A percentile compares a stretch with the other conserved stretches of the same genome.
Evolutionary conservation across 2,888 invertebrate genomes (phyloP).

Genomic region (Tortricodes alternella): DNA sequence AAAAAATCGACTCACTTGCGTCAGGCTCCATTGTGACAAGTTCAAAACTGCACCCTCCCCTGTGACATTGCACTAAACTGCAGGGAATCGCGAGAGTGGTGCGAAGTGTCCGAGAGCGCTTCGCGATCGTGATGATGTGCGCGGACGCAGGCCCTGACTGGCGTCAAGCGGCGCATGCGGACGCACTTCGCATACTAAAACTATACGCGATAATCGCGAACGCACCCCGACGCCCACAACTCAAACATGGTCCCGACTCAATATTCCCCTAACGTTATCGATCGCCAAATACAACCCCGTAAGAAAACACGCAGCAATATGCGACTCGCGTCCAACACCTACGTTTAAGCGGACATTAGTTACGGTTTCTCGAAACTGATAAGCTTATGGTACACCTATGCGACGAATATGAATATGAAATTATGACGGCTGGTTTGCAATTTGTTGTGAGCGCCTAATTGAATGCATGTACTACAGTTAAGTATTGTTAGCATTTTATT

Average conservation of each 20-base stretch:
- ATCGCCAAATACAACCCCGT: constrained; percentile 60
- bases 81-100: constrained; percentile 63
- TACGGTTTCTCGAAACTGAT: constrained; percentile 55
- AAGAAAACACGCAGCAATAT: constrained; percentile 62
- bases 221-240: constrained; percentile 58
- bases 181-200: constrained; percentile 80
- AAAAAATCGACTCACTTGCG: constrained; percentile 11
- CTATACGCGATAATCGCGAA: constrained; percentile 71
- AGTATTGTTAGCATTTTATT: constrained; percentile 5
- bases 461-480: constrained; percentile 18
- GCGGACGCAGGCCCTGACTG: constrained; percentile 53
- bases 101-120: constrained; percentile 51
- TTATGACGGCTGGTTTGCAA: constrained; percentile 15
- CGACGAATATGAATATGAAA: constrained; percentile 21
- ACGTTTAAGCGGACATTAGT: constrained; percentile 49
- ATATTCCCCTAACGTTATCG: constrained; percentile 68
- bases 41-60: constrained; percentile 43
- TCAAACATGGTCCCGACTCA: constrained; percentile 65
- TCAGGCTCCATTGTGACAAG: constrained; percentile 22
- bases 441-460: neutral
- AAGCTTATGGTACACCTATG: constrained; percentile 38
- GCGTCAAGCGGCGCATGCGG: constrained; percentile 73
- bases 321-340: constrained; percentile 53
- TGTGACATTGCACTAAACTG: constrained; percentile 66
- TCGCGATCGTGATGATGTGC: constrained; percentile 48